These are phyloP conservation scores for Danio jaintianensis DNA, from an alignment of 2,797 vertebrate genomes.

Conservation along the genomic window DNA sequence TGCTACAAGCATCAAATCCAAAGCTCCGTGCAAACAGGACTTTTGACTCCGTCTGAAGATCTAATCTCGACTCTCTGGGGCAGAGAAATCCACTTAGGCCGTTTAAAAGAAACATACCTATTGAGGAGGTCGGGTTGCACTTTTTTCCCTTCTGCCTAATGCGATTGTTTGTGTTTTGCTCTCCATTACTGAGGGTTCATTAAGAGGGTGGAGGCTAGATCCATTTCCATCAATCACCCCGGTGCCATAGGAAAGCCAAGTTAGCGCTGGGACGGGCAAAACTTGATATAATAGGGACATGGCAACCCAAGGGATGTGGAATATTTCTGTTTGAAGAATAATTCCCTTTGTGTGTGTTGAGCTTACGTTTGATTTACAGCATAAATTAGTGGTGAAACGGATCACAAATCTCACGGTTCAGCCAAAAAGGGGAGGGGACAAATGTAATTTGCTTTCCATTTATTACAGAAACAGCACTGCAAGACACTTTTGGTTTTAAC, in stretches of 20 bases:
- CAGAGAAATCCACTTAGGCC: constrained; percentile 34
- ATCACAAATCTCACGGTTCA: no score
- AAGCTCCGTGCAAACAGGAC: constrained; percentile 21
- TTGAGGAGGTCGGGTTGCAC: constrained; percentile 32
- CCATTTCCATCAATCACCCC: constrained; percentile 33
- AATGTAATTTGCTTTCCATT: no score
- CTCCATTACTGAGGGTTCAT: constrained; percentile 40
- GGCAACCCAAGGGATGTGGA: constrained; percentile 10
- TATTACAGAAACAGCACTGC: no score
- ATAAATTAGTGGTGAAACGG: not conserved
- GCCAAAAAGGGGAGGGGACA: no score
- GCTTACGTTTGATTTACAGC: constrained; percentile 5
- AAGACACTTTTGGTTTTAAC: no score
- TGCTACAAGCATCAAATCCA: constrained; percentile 20
- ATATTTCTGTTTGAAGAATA: constrained; percentile 3
- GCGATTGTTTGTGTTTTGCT: constrained; percentile 32
- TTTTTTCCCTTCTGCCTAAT: constrained; percentile 21
- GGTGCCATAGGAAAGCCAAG: not conserved
- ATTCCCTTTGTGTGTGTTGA: constrained; percentile 43
- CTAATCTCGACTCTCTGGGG: constrained; percentile 33
- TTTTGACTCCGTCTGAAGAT: constrained; percentile 30
- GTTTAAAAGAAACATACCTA: constrained; percentile 38
- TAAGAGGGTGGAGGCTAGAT: constrained; percentile 41
- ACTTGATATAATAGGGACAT: constrained; percentile 22
- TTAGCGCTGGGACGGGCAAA: not conserved